These are phyloP conservation scores for Pyrrhopygopsis socrates DNA, from an alignment of 2,888 invertebrate species.

Conservation along the genomic window DNA sequence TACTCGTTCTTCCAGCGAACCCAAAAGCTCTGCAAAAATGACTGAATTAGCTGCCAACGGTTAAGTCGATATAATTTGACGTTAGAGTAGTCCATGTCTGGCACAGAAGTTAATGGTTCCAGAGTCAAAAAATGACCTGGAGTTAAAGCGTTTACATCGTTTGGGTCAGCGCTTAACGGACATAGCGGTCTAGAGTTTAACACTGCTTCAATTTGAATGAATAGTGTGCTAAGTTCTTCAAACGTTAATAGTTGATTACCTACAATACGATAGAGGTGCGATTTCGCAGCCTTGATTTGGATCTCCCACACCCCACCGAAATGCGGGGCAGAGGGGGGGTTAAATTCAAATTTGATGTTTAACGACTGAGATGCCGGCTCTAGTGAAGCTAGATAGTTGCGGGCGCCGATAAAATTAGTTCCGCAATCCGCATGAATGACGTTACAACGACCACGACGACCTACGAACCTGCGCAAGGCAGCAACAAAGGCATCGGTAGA, in stretches of 20 bases:
- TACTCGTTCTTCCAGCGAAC: conserved; percentile 55
- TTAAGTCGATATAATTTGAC: conserved; percentile 11
- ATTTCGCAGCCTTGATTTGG: conserved; percentile 48
- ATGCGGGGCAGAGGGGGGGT: conserved; percentile 38
- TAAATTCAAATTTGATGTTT: conserved; percentile 46
- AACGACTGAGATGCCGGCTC: conserved; percentile 6
- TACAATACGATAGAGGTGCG: conserved; percentile 45
- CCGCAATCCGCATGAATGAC: neutral
- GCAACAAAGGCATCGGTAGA: conserved; percentile 23
- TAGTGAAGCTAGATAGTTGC: conserved; percentile 4
- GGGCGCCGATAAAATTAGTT: conserved; percentile 44
- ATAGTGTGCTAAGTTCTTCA: conserved; percentile 48
- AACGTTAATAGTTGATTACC: conserved; percentile 52
- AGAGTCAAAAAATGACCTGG: conserved; percentile 15
- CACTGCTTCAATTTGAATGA: conserved; percentile 40
- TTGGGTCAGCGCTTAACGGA: conserved; percentile 12
- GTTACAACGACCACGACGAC: conserved; percentile 14
- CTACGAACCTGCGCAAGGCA: conserved; percentile 18
- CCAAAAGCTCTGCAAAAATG: neutral
- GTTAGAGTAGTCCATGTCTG: neutral
- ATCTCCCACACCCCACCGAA: conserved; percentile 64
- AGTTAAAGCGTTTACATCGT: neutral
- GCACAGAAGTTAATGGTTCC: conserved; percentile 18
- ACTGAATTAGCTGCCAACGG: conserved; percentile 32
- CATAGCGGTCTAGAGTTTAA: conserved; percentile 33